Evolutionary conservation across 2,888 invertebrate species (phyloP).

Genomic region (Dusona sp.): DNA sequence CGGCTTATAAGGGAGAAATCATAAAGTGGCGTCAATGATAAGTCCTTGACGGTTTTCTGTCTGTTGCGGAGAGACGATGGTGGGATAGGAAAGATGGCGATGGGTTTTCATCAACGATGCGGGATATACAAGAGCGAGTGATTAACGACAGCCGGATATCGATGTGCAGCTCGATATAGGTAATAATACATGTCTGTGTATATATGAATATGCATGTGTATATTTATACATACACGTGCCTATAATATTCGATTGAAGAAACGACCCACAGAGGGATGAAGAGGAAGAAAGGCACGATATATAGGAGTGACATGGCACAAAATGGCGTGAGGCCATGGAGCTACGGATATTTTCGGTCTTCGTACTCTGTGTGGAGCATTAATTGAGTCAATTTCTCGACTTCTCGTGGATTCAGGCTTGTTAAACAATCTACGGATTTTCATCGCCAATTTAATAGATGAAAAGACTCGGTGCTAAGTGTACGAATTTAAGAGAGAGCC

Average conservation of each 20-base stretch:
- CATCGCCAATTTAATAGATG: constrained; percentile 77
- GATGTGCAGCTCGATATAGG: constrained; percentile 76
- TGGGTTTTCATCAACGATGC: constrained; percentile 72
- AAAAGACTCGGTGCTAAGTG: constrained; percentile 14
- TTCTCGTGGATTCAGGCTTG: constrained; percentile 73
- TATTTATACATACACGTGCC: neutral
- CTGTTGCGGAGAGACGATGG: constrained; percentile 2
- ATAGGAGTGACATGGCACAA: constrained; percentile 79
- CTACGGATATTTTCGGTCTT: constrained; percentile 65
- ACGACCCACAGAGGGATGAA: constrained; percentile 70
- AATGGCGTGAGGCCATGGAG: constrained; percentile 70
- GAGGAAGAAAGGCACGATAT: constrained; percentile 73
- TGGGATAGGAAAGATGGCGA: constrained; percentile 52
- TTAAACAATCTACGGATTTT: constrained; percentile 81
- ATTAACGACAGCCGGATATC: constrained; percentile 80
- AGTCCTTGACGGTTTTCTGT: constrained; percentile 51
- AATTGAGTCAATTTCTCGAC: constrained; percentile 80
- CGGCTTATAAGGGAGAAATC: neutral
- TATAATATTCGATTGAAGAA: constrained; percentile 75
- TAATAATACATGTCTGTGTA: constrained; percentile 36
- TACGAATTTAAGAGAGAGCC: constrained; percentile 31
- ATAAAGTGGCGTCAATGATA: constrained; percentile 20
- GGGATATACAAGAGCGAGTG: constrained; percentile 76
- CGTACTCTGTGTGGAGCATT: constrained; percentile 70
- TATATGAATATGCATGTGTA: constrained; percentile 9